A percentile compares a stretch with the other conserved stretches of the same genome.
Conservation (phyloP, 2,888 invertebrate species). For the Spodoptera exigua region DNA sequence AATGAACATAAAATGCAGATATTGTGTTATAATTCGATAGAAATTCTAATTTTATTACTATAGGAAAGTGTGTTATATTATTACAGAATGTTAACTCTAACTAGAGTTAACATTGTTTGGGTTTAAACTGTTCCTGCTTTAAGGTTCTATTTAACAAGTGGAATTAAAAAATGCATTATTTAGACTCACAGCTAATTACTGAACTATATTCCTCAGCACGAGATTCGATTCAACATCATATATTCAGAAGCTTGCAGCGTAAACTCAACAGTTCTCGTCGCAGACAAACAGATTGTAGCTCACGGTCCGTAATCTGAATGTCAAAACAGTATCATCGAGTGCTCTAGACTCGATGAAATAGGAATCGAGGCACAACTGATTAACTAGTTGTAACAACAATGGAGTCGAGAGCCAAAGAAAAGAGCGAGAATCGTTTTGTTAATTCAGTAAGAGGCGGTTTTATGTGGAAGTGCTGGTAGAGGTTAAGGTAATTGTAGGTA, state of each 20-base stretch:
- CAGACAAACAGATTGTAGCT: constrained; percentile 32
- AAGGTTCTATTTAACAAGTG: too few relatives aligned
- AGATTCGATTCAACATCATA: constrained; percentile 1
- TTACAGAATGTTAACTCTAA: too few relatives aligned
- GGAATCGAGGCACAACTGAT: constrained; percentile 21
- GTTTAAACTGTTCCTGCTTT: too few relatives aligned
- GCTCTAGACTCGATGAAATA: constrained; percentile 36
- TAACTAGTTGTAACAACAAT: constrained; percentile 12
- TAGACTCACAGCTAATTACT: neutral
- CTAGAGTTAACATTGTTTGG: too few relatives aligned
- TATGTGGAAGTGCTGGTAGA: constrained; percentile 4
- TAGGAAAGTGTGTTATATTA: too few relatives aligned
- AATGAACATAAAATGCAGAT: too few relatives aligned
- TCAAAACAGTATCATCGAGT: constrained; percentile 56
- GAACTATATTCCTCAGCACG: neutral
- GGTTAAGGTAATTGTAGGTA: constrained; percentile 2
- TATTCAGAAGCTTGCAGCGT: constrained; percentile 9
- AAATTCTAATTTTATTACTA: too few relatives aligned
- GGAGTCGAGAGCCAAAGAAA: constrained; percentile 21
- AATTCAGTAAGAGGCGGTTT: constrained; percentile 7
- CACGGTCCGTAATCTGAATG: constrained; percentile 58
- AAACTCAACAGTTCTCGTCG: constrained; percentile 42
- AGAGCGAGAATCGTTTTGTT: constrained; percentile 21
- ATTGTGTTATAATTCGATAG: too few relatives aligned
- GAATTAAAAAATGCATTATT: too few relatives aligned